These are phyloP conservation scores for Ciona savignyi DNA, from an alignment of 23 tunicate species.

Conservation along the genomic window DNA sequence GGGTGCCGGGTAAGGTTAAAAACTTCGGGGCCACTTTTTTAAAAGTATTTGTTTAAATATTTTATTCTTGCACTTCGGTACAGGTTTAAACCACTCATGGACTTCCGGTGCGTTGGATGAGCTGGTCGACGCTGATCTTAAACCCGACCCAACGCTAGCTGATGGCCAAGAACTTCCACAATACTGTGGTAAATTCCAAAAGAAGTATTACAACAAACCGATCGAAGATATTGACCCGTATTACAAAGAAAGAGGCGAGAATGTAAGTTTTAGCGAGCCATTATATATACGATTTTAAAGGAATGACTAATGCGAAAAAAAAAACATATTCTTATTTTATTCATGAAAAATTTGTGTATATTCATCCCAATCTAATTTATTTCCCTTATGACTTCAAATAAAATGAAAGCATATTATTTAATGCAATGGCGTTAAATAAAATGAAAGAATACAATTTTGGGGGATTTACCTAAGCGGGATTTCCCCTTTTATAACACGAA, in stretches of 20 bases:
- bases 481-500: too few species aligned
- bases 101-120: slow-evolving; percentile 18
- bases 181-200: slow-evolving; percentile 67
- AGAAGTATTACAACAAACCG: slow-evolving; percentile 27
- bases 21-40: too few species aligned
- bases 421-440: too few species aligned
- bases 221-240: slow-evolving; percentile 76
- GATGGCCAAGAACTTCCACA: slow-evolving; percentile 88
- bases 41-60: too few species aligned
- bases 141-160: slow-evolving; percentile 74
- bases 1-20: too few species aligned
- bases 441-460: too few species aligned
- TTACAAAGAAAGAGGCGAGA: slow-evolving; percentile 61
- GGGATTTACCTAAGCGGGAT: too few species aligned
- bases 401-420: too few species aligned
- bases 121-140: slow-evolving; percentile 13
- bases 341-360: neutral
- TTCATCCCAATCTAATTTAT: neutral
- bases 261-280: slow-evolving; percentile 50
- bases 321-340: too few species aligned
- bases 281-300: too few species aligned
- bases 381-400: too few species aligned
- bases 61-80: too few species aligned
- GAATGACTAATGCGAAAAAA: neutral
- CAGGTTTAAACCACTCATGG: slow-evolving; percentile 21